These are phyloP conservation scores for Rhynchomys soricoides DNA, from an alignment of 2,113 vertebrate species.

Conservation along the genomic window DNA sequence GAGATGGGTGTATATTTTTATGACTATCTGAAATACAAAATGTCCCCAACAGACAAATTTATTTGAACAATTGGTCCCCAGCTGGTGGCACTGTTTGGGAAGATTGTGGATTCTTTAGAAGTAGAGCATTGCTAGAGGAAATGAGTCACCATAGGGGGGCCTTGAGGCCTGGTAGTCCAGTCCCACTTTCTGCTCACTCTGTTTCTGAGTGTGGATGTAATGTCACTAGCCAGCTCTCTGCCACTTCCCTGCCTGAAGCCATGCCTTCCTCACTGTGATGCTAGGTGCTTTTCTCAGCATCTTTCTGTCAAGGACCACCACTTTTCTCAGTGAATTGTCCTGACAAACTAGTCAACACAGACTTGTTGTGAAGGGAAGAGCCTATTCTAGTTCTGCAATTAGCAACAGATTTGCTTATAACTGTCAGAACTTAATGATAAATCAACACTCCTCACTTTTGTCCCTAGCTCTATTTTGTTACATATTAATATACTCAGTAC, in stretches of 20 bases:
- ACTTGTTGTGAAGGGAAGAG: neutral
- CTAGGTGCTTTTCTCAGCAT: neutral
- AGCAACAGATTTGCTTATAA: neutral
- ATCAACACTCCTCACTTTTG: neutral
- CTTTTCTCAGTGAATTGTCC: neutral
- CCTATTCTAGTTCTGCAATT: neutral
- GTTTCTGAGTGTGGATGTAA: neutral
- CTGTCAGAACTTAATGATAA: neutral
- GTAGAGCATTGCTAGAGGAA: neutral
- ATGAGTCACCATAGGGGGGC: neutral
- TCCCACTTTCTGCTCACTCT: neutral
- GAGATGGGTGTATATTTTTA: too few relatives aligned
- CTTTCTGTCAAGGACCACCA: neutral
- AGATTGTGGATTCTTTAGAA: neutral
- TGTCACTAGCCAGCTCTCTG: neutral
- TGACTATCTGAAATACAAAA: neutral
- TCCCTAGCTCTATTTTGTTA: neutral
- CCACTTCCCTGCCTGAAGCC: neutral
- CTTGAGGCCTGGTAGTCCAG: neutral
- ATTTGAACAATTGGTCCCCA: neutral
- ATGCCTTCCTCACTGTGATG: neutral
- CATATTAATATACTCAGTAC: neutral
- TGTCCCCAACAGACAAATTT: neutral
- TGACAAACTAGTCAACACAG: neutral
- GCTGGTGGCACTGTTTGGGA: too few relatives aligned